Conservation (phyloP, 2,797 vertebrate species). For the Falco biarmicus region DNA sequence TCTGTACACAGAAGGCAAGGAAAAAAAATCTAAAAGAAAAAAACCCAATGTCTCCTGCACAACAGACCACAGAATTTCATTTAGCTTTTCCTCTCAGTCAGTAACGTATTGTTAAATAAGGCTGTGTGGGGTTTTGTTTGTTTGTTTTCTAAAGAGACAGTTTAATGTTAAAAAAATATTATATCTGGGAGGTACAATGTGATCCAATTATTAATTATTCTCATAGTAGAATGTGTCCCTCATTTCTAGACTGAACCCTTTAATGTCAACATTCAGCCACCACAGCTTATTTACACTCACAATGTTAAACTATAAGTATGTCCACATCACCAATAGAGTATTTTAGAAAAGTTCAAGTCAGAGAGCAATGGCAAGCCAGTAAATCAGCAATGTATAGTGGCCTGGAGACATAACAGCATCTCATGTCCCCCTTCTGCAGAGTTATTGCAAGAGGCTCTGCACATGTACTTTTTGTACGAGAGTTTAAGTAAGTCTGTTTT, state of each 20-base stretch:
- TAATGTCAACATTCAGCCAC: not conserved
- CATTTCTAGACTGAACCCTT: not conserved
- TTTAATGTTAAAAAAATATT: not conserved
- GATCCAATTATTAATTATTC: not conserved
- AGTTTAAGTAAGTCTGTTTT: not conserved
- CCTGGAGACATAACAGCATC: not conserved
- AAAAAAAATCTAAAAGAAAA: not conserved
- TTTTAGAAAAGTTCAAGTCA: not conserved
- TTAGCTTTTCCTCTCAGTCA: not conserved
- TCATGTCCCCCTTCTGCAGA: not conserved
- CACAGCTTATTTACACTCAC: not conserved
- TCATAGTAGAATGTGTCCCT: not conserved
- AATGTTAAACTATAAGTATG: not conserved
- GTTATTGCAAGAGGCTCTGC: not conserved
- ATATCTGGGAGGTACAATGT: not conserved
- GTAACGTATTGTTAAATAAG: not conserved
- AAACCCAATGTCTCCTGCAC: not conserved
- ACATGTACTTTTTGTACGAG: not conserved
- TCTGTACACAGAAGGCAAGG: not conserved
- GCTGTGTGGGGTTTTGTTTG: not conserved
- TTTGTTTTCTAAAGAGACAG: not conserved
- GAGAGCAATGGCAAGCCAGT: not conserved
- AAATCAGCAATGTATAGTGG: not conserved
- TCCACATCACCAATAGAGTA: not conserved
- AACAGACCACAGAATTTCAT: not conserved